Conservation (phyloP, 1,140 invertebrate species). For the Nasonia giraulti region DNA sequence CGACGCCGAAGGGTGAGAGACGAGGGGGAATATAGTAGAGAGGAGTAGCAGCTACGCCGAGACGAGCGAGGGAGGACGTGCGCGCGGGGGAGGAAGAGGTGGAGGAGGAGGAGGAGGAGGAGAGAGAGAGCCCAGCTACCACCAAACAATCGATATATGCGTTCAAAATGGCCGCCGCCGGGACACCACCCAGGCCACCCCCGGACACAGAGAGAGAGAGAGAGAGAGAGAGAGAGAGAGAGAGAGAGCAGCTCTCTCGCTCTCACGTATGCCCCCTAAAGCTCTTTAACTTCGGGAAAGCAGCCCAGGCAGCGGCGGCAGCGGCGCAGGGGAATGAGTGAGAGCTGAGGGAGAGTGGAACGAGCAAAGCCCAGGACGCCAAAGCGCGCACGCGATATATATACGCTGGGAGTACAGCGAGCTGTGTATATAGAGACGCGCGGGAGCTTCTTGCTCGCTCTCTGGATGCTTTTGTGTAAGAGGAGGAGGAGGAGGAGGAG, state of each 20-base stretch:
- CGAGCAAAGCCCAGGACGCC: conserved; percentile 26
- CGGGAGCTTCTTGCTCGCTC: conserved; percentile 34
- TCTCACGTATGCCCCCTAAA: conserved; percentile 73
- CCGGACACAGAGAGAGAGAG: conserved; percentile 53
- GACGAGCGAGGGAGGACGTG: conserved; percentile 8
- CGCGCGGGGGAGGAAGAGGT: conserved; percentile 21
- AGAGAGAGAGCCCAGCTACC: conserved; percentile 68
- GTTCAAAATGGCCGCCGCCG: conserved; percentile 76
- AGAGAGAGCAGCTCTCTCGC: conserved; percentile 55
- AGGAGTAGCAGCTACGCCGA: not conserved
- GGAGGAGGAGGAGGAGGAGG: conserved; percentile 22
- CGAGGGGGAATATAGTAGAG: not conserved
- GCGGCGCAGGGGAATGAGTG: conserved; percentile 25
- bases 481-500: not conserved
- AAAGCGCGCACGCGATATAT: not conserved
- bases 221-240: not conserved
- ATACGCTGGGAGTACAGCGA: not conserved
- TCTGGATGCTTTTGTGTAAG: conserved; percentile 32
- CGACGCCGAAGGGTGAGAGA: conserved; percentile 19
- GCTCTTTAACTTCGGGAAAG: conserved; percentile 71
- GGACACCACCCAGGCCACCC: conserved; percentile 69
- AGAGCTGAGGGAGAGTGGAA: conserved; percentile 37
- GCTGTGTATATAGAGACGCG: not conserved
- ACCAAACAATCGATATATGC: conserved; percentile 77
- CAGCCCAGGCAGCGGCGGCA: conserved; percentile 50